phyloP scores from a whole-genome alignment of 92 coral and sea anemone genomes.

The Epizoanthus scotinus region DNA sequence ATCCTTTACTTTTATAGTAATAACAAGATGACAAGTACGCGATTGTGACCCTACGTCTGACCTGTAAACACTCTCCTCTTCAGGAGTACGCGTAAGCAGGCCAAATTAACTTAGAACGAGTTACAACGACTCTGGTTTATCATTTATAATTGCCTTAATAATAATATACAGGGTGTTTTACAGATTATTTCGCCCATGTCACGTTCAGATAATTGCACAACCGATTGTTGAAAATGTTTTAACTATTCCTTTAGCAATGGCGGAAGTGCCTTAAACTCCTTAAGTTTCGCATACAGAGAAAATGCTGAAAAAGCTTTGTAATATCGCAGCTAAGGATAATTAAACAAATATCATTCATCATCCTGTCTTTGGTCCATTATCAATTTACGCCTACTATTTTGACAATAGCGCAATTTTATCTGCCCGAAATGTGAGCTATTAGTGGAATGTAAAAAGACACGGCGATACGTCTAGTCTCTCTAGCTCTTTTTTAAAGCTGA shows the following conservation, averaged over 20 bases:
- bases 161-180: not conserved
- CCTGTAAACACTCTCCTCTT: conserved; percentile 33
- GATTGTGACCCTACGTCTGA: conserved; percentile 15
- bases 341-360: conserved; percentile 71
- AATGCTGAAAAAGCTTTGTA: conserved; percentile 42
- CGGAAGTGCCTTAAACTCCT: conserved; percentile 31
- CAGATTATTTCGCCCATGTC: not conserved
- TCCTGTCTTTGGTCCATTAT: conserved; percentile 64
- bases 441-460: conserved; percentile 52
- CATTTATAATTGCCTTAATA: conserved; percentile 13
- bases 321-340: conserved; percentile 66
- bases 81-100: conserved; percentile 1
- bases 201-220: not conserved
- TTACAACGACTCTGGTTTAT: conserved; percentile 20
- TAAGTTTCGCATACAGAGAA: conserved; percentile 22
- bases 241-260: conserved; percentile 5
- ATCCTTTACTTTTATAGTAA: not conserved
- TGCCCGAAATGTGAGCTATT: conserved; percentile 66
- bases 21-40: not conserved
- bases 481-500: conserved; percentile 48
- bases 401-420: conserved; percentile 83
- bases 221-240: not conserved
- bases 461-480: conserved; percentile 74
- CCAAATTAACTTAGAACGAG: conserved; percentile 24
- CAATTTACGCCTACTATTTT: conserved; percentile 59